These are phyloP conservation scores for Rhabdomys pumilio DNA, from an alignment of 2,797 vertebrate species.

Conservation along the genomic window DNA sequence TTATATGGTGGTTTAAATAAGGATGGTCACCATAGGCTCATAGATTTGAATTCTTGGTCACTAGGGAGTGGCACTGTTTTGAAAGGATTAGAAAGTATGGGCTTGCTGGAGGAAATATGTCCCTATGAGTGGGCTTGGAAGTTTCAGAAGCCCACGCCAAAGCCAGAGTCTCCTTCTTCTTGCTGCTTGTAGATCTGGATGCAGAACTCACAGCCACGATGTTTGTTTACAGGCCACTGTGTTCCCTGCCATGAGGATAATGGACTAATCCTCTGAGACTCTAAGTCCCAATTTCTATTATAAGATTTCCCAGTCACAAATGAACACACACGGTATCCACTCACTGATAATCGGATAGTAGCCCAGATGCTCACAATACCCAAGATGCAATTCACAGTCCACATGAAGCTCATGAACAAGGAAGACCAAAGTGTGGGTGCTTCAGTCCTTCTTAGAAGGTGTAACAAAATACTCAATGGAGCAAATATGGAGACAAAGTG, in stretches of 20 bases:
- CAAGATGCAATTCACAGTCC: too few relatives aligned
- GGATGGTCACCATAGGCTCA: background rate
- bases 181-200: background rate
- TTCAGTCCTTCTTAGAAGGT: too few relatives aligned
- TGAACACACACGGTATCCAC: too few relatives aligned
- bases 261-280: background rate
- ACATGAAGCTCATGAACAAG: too few relatives aligned
- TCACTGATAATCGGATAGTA: too few relatives aligned
- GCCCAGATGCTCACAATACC: too few relatives aligned
- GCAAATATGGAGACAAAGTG: too few relatives aligned
- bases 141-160: background rate
- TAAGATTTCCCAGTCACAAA: background rate
- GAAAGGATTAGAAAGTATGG: background rate
- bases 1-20: background rate
- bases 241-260: background rate
- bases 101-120: background rate
- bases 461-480: too few relatives aligned
- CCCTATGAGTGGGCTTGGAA: background rate
- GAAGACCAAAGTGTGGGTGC: too few relatives aligned
- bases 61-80: background rate
- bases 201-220: background rate
- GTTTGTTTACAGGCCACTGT: background rate
- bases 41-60: background rate
- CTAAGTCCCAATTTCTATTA: background rate
- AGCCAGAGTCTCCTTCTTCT: background rate